Base-by-base conservation (phyloP, 1,140 invertebrate genomes). In the Achatina immaculata region DNA sequence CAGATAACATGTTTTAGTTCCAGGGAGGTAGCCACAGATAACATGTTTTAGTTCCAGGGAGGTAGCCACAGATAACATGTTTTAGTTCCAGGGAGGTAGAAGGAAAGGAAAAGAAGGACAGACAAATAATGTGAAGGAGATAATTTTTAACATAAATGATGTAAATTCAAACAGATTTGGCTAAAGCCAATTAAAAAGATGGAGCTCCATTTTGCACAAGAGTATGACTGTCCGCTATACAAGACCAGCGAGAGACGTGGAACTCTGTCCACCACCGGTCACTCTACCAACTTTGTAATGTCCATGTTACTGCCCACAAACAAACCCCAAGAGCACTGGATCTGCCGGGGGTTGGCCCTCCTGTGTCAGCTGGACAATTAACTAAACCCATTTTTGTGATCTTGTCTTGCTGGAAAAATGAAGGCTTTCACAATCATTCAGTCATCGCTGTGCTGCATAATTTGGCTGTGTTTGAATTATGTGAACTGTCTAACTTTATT, bases 201-300 rank as follows among this genome's bases (percentile, higher is more conserved):
- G 2, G 87, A 90, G 0, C 88, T 92, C 24, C 81, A 76, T 83
- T 85, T 2, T 71, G 84, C 65, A 87, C 87, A 51, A 81, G 89
- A 87, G 24, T 97, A 96, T 86, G 93, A 94, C 81, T 96, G 95
- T 89, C 96, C 96, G 0, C 93, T 97, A 3, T 98, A 97, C 89
- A 96, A 96, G 91, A 97, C 96, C 0, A 96, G 94, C 85, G 95
- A 95, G 69, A 93, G 96, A 85, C 93, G 85, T 68, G 91, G 91
- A 21, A 86, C 87, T 3, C 85, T 92, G 55, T 91, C 90, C 34
- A 92, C 91, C 6, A 92, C 91, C 82, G 91, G 91, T 62, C 91
- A 92, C 79, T 91, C 90, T 19, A 92, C 91, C 65, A 92, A 92
- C 87, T 92, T 91, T 85, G 90, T 92, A 11, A 80, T 91, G 73